These are phyloP conservation scores for Platycercus adscitus DNA, from an alignment of 2,113 vertebrate species.

Conservation along the genomic window DNA sequence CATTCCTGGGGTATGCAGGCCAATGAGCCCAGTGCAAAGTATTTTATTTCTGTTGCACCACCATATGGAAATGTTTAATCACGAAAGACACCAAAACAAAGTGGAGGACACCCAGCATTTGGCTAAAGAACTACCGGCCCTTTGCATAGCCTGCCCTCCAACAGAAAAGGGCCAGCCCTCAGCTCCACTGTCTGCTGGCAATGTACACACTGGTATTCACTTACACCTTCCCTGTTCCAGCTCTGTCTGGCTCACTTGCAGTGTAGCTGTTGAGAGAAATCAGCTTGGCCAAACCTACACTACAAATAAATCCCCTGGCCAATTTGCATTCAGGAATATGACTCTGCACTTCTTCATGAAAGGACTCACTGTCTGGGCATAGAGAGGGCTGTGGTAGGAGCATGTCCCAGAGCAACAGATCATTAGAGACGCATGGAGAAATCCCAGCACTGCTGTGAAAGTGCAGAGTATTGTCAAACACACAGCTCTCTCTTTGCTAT, in stretches of 20 bases:
- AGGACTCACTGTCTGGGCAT: constrained; percentile 64
- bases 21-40: accelerated
- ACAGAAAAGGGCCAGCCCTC: neutral
- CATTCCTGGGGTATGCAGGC: neutral
- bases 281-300: neutral
- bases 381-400: neutral
- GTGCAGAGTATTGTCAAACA: accelerated
- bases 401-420: neutral
- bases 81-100: neutral
- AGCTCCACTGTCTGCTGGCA: neutral
- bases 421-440: neutral
- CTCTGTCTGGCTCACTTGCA: neutral
- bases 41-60: neutral
- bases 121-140: neutral
- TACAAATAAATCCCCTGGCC: constrained; percentile 48
- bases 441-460: neutral
- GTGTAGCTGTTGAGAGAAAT: neutral
- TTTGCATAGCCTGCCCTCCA: neutral
- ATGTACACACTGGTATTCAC: neutral
- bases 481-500: neutral
- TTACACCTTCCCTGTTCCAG: neutral
- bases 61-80: neutral
- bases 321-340: constrained; percentile 57
- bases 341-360: constrained; percentile 74
- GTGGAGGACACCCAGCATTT: neutral